Percentiles rank a stretch among this genome's conserved stretches.
phyloP scores from a whole-genome alignment of 2,113 vertebrate genomes.

The Gadus chalcogrammus region DNA sequence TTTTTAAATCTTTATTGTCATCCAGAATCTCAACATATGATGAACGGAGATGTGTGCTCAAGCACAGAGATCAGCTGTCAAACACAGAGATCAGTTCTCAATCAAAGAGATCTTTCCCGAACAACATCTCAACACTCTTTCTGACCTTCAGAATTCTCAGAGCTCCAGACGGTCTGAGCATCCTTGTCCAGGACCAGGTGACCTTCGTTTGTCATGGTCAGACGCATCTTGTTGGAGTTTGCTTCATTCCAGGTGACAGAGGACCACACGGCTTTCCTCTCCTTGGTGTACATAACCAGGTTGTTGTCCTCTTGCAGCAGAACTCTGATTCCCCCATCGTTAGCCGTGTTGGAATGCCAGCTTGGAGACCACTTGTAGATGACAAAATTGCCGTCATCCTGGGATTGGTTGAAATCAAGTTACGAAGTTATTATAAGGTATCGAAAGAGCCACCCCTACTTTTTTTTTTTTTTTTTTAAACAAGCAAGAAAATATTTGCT shows the following conservation, averaged over 20 bases:
- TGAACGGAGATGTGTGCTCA: no score
- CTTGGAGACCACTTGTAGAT: neutral
- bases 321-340: neutral
- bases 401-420: neutral
- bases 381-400: neutral
- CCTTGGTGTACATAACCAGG: constrained; percentile 8
- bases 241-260: no score
- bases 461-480: no score
- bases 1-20: no score
- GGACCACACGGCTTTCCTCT: neutral
- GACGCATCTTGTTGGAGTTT: neutral
- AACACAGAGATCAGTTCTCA: no score
- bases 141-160: neutral
- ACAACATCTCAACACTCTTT: no score
- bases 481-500: no score
- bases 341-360: neutral
- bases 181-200: neutral
- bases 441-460: no score
- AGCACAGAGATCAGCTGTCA: no score
- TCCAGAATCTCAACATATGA: no score
- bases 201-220: constrained; percentile 1
- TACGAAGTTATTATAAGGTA: neutral
- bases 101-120: no score
- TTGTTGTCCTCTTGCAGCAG: neutral
- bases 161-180: neutral